These are phyloP conservation scores for Drosophila greeni DNA, from an alignment of 2,888 invertebrate genomes.

Conservation along the genomic window DNA sequence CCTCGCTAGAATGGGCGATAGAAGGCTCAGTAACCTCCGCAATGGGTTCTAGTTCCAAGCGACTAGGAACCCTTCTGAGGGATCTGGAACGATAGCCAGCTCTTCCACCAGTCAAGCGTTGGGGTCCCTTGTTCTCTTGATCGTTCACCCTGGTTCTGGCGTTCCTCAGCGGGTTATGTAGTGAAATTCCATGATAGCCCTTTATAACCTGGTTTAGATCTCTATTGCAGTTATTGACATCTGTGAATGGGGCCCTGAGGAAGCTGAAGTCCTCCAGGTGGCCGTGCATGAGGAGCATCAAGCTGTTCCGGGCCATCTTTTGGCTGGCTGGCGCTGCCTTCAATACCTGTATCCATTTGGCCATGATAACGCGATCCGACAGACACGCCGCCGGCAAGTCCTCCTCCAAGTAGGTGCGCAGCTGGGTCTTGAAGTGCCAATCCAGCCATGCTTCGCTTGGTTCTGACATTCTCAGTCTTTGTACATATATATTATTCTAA, in stretches of 20 bases:
- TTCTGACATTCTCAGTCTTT: constrained; percentile 10
- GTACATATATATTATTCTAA: constrained; percentile 2
- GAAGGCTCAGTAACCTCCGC: constrained; percentile 15
- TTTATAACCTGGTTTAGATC: constrained; percentile 50
- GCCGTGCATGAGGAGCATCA: constrained; percentile 49
- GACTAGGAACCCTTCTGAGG: not conserved
- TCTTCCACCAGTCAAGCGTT: not conserved
- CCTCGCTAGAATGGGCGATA: not conserved
- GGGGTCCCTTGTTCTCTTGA: not conserved
- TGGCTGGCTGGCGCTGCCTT: constrained; percentile 25
- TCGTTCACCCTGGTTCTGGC: not conserved
- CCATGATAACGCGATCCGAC: constrained; percentile 44
- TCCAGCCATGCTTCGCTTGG: constrained; percentile 43
- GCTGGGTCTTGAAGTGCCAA: constrained; percentile 43
- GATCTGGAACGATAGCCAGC: not conserved
- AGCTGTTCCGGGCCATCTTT: constrained; percentile 48
- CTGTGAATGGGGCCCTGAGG: constrained; percentile 46
- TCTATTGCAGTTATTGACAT: constrained; percentile 32
- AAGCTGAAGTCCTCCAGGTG: constrained; percentile 49
- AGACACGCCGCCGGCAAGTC: constrained; percentile 14
- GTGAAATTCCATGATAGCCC: constrained; percentile 40
- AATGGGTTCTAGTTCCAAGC: constrained; percentile 9
- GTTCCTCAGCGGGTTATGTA: not conserved
- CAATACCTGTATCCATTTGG: constrained; percentile 44
- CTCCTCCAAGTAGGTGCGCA: constrained; percentile 16